Base-by-base conservation (phyloP, 2,797 vertebrate species). In the Champsocephalus esox region DNA sequence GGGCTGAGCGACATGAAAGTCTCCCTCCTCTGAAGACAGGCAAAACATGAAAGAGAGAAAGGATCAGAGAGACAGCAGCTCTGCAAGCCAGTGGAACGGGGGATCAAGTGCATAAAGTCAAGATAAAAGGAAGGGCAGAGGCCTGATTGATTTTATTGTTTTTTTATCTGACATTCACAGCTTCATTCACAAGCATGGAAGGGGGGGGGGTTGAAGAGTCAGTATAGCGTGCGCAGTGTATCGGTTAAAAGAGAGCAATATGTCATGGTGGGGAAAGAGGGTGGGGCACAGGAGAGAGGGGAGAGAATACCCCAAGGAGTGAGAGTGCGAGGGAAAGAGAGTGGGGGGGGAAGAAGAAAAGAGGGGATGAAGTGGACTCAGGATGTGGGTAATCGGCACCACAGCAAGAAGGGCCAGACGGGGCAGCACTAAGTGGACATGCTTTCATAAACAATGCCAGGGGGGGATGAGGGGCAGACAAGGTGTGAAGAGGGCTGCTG, bases 401-500 rank as follows among this genome's bases (percentile, higher is more conserved):
- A 65, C 84, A 63, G 89, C 79, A 70, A 80, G 76, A 77, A 77
- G 69, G 87, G 82, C 87, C 89, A 89, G 90, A 90, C 79, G 63
- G 87, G 83, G 77, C 79, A 81, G 87, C 77, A 68, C 87, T 92
- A 91, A 93, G 88, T 91, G 92, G 90, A 93, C 88, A 74, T 90
- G 89, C 87, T 90, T 89, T 89, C 80, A 87, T 92, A 91, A 93
- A 93, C 90, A 93, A 92, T 89, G 88, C 84, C 85, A 67, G 85
- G 84, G 79, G 88, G 89, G 81, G 85, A 65, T 2, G 19, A 60
- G 16, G 81, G 77, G 79, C 80, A 80, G 90, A 74, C 82, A 87
- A 93, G 92, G 93, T 93, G 92, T 82, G 88, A 86, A 90, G 81
- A 80, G 83, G 83, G 65, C 66, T 75, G 64, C 82, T 84, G 83